These are phyloP conservation scores for Drosophila micromelanica DNA, from an alignment of 1,140 invertebrate species.

Conservation along the genomic window DNA sequence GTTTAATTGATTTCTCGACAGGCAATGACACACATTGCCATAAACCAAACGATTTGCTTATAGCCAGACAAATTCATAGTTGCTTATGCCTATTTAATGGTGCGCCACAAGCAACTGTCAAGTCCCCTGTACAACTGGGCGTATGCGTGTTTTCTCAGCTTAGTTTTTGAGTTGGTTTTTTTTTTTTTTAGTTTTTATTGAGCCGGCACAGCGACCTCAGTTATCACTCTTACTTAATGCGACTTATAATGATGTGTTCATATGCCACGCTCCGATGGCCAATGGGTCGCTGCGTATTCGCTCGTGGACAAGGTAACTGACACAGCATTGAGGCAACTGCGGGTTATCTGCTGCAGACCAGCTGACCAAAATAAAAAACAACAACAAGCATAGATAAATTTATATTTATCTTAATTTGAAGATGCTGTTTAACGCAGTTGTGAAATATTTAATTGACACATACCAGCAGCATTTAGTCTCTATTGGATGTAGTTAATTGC, in stretches of 20 bases:
- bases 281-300: constrained; percentile 22
- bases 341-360: constrained; percentile 7
- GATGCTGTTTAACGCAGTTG: not conserved
- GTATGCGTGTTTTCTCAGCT: constrained; percentile 61
- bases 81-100: constrained; percentile 56
- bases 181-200: constrained; percentile 51
- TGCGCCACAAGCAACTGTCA: constrained; percentile 43
- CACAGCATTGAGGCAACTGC: constrained; percentile 9
- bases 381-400: not conserved
- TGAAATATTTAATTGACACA: not conserved
- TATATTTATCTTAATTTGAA: not conserved
- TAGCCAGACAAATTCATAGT: constrained; percentile 32
- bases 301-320: constrained; percentile 13
- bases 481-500: no score
- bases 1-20: constrained; percentile 77
- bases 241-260: constrained; percentile 75
- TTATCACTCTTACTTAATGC: constrained; percentile 82
- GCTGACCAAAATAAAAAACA: not conserved
- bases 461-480: no score
- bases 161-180: constrained; percentile 31
- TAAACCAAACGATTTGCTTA: constrained; percentile 44
- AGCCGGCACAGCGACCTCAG: constrained; percentile 65
- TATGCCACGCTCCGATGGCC: constrained; percentile 60
- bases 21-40: constrained; percentile 81
- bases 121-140: constrained; percentile 56